phyloP scores from a whole-genome alignment of 1,140 invertebrate genomes.

The Adoxophyes honmai region DNA sequence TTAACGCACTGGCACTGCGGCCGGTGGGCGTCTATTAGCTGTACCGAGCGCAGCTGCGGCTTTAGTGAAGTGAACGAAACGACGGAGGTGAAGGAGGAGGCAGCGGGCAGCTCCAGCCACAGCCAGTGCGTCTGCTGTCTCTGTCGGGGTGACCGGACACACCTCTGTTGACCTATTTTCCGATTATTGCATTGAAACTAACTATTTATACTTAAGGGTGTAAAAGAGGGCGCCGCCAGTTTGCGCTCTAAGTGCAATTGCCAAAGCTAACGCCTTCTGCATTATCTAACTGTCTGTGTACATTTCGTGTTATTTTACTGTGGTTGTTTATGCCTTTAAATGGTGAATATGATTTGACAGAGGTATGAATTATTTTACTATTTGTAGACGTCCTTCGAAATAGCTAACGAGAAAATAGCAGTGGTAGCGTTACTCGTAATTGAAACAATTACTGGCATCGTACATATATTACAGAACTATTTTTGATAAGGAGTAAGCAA shows the following conservation, averaged over 20 bases:
- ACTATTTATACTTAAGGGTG: slow-evolving; percentile 70
- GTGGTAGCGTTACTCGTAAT: too few species aligned
- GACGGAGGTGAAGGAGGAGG: slow-evolving; percentile 5
- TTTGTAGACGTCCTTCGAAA: too few species aligned
- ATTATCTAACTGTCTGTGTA: slow-evolving; percentile 15
- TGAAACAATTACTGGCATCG: too few species aligned
- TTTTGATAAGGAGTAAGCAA: too few species aligned
- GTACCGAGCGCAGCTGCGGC: too few species aligned
- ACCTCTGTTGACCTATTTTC: slow-evolving; percentile 75
- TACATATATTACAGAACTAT: too few species aligned
- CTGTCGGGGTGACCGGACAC: slow-evolving; percentile 58
- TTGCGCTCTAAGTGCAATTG: slow-evolving; percentile 45
- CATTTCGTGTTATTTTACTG: background rate
- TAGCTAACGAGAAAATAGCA: too few species aligned
- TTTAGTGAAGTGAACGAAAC: too few species aligned
- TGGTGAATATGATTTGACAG: slow-evolving; percentile 1
- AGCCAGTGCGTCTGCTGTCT: slow-evolving; percentile 57
- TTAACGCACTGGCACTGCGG: slow-evolving; percentile 47
- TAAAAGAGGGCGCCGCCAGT: slow-evolving; percentile 56
- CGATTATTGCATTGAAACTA: slow-evolving; percentile 72
- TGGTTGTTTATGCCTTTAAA: background rate
- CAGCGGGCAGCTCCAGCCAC: slow-evolving; percentile 24
- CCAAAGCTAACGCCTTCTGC: slow-evolving; percentile 23
- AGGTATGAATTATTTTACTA: background rate
- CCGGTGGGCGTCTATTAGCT: too few species aligned